Evolutionary conservation across 2,113 vertebrate species (phyloP), one percentile per base, ranked within the genome.

Genomic region (Fukomys damarensis): DNA sequence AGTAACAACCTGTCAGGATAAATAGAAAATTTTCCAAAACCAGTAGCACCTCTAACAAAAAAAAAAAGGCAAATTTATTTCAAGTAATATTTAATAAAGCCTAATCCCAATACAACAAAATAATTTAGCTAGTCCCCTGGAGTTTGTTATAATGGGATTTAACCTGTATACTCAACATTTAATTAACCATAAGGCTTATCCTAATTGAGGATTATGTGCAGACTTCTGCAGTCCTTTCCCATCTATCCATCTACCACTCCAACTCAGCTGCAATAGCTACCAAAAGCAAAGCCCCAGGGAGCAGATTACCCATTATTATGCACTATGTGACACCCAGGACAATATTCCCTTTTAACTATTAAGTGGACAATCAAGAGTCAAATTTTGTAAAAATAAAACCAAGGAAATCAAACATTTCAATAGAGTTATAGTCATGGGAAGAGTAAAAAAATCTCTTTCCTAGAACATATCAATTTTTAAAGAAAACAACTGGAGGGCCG

Each of bases 71-170:
- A 87, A 91, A 96, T 56, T 96, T 91, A 93, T 82, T 94, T 77
- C 85, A 76, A 97, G 74, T 43, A 94, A 94, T 86, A 94, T 89
- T 96, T 89, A 91, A 83, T 94, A 96, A 95, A 95, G 41, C 32
- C 54, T 94, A 92, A 93, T 91, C n/a, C 80, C 83, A 93, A 28
- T 81, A 95, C 52, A 94, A 96, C 89, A 95, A 96, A 96, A 96
- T 95, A 96, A 96, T 96, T 89, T 93, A 86, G 80, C 74, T 77
- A 89, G 92, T 93, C 41, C 93, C 95, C 95, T 83, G 76, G 95
- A 96, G 89, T 96, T 92, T 93, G 89, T 86, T 94, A 93, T 93
- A 95, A 95, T 92, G 95, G 84, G 91, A 98, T 97, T 96, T 97
- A 97, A 97, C 86, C 93, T 96, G 84, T 90, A 88, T 77, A 94